Evolutionary conservation across 2,888 invertebrate genomes (phyloP).

Genomic region (Eristalis pertinax): DNA sequence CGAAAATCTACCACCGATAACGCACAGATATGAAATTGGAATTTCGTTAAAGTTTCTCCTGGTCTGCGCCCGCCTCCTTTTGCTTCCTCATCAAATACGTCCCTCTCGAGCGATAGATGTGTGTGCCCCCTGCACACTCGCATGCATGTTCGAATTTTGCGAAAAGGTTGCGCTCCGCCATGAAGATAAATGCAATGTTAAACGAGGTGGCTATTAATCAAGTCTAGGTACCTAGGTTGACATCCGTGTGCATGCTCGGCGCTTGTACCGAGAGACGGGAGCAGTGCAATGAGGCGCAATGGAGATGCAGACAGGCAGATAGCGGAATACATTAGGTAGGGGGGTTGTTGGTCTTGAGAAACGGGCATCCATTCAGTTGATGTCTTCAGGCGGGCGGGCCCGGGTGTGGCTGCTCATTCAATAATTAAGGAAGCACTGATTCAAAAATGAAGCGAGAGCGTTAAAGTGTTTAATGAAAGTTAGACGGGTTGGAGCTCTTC

Average conservation of each 20-base stretch:
- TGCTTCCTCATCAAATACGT: background rate
- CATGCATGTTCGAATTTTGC: slow-evolving; percentile 10
- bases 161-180: slow-evolving; percentile 34
- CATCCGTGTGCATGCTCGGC: slow-evolving; percentile 22
- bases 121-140: slow-evolving; percentile 18
- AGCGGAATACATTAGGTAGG: slow-evolving; percentile 56
- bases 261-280: background rate
- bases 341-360: background rate
- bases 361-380: background rate
- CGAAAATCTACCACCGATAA: slow-evolving; percentile 56
- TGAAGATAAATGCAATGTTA: slow-evolving; percentile 61
- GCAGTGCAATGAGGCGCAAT: background rate
- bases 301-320: slow-evolving; percentile 56
- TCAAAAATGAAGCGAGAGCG: background rate
- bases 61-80: background rate
- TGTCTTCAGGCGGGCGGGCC: background rate
- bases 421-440: background rate
- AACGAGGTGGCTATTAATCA: slow-evolving; percentile 67
- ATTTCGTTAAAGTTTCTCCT: slow-evolving; percentile 60
- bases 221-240: slow-evolving; percentile 51
- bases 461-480: background rate
- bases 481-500: background rate
- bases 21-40: slow-evolving; percentile 69
- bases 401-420: background rate
- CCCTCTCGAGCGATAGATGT: background rate